Conservation (phyloP, 2,888 invertebrate species). For the Bombylius major region DNA sequence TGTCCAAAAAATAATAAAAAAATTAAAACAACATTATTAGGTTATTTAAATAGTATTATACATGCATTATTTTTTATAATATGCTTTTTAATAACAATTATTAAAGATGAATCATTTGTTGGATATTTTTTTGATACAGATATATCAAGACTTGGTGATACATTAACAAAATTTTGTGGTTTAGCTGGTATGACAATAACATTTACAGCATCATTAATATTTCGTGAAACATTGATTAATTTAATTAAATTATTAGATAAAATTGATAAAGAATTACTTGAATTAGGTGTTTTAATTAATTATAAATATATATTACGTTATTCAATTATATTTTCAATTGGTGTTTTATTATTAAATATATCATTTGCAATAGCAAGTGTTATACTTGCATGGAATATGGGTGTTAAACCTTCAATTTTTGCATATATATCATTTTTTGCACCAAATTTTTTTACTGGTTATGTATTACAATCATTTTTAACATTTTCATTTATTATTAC, state of each 20-base stretch:
- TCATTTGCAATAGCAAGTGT: conserved; percentile 18
- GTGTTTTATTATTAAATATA: conserved; percentile 21
- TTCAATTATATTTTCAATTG: conserved; percentile 21
- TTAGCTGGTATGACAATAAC: conserved; percentile 28
- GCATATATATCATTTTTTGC: conserved; percentile 22
- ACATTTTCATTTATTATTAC: conserved; percentile 19
- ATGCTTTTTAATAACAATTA: conserved; percentile 25
- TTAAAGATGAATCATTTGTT: conserved; percentile 28
- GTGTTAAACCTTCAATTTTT: conserved; percentile 10
- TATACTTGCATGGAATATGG: conserved; percentile 13
- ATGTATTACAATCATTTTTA: conserved; percentile 1
- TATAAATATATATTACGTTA: conserved; percentile 25
- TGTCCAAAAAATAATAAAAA: not conserved
- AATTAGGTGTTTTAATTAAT: conserved; percentile 27
- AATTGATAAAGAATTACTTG: conserved; percentile 25
- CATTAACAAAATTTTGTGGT: conserved; percentile 29
- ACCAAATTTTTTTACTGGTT: conserved; percentile 23
- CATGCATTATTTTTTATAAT: conserved; percentile 15
- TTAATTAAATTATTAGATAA: conserved; percentile 24
- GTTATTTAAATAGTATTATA: not conserved
- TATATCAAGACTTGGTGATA: conserved; percentile 30
- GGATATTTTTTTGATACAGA: conserved; percentile 31
- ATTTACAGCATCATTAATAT: conserved; percentile 25
- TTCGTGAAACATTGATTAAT: conserved; percentile 24
- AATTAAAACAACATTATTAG: not conserved